phyloP scores from a whole-genome alignment of 2,888 invertebrate genomes.

The Adela reaumurella region DNA sequence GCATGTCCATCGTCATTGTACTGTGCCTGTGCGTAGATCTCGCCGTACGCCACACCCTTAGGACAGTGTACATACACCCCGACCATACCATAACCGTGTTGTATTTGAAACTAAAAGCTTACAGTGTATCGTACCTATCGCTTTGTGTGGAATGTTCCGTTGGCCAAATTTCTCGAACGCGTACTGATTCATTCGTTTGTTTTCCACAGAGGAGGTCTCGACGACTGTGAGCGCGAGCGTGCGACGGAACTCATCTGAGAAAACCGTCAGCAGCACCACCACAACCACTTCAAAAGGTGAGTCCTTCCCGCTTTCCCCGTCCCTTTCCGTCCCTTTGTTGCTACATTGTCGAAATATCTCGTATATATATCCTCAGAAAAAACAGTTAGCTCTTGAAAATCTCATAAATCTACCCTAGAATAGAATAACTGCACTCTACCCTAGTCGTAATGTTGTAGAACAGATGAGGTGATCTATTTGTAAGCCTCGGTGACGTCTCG shows the following conservation, averaged over 20 bases:
- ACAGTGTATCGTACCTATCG: conserved; percentile 28
- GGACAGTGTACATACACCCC: background rate
- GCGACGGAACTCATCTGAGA: conserved; percentile 49
- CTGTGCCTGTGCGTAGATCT: conserved; percentile 10
- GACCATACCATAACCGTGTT: conserved; percentile 31
- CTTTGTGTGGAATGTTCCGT: background rate
- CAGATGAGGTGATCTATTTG: no score
- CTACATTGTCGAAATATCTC: no score
- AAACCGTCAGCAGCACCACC: conserved; percentile 55
- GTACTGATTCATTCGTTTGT: conserved; percentile 9
- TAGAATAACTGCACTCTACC: no score
- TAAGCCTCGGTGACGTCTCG: no score
- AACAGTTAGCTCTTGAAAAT: no score
- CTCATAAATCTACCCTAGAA: no score
- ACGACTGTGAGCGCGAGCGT: conserved; percentile 44
- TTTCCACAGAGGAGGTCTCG: conserved; percentile 43
- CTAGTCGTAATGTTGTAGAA: no score
- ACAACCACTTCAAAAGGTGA: conserved; percentile 61
- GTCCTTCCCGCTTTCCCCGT: no score
- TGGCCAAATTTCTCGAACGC: no score
- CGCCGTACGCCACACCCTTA: background rate
- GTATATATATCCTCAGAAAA: no score
- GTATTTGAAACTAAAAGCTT: conserved; percentile 48
- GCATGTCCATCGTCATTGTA: conserved; percentile 8
- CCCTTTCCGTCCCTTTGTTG: no score